Evolutionary conservation across 2,113 vertebrate species (phyloP).

Genomic region (Lagenorhynchus albirostris): DNA sequence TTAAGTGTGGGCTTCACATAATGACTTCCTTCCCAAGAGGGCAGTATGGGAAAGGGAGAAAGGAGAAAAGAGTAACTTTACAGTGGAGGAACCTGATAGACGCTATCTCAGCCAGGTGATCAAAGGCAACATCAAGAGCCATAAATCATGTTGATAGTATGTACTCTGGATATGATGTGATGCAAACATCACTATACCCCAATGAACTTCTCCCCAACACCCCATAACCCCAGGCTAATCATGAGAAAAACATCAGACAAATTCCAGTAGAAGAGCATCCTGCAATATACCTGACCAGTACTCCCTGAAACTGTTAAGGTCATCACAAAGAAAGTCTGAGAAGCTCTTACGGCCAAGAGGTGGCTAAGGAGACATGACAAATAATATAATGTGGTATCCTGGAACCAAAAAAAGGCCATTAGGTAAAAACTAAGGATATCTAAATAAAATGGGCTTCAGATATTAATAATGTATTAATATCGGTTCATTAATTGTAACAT

Average conservation of each 20-base stretch:
- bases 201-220: neutral
- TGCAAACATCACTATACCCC: neutral
- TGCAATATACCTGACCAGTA: neutral
- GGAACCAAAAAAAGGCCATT: neutral
- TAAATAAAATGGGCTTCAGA: neutral
- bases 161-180: neutral
- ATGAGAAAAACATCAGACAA: neutral
- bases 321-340: neutral
- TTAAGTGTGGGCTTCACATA: neutral
- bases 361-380: neutral
- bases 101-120: neutral
- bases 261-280: neutral
- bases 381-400: neutral
- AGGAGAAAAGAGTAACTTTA: too few species aligned
- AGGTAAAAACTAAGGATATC: neutral
- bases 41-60: fast-evolving
- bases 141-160: neutral
- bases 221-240: too few species aligned
- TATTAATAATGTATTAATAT: neutral
- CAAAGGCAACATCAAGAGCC: too few species aligned
- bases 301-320: neutral
- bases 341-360: neutral
- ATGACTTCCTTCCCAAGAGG: neutral
- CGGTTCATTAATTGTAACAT: neutral
- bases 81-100: neutral